Evolutionary conservation across 2,113 vertebrate species (phyloP).

Genomic region (Corydoras maculifer): DNA sequence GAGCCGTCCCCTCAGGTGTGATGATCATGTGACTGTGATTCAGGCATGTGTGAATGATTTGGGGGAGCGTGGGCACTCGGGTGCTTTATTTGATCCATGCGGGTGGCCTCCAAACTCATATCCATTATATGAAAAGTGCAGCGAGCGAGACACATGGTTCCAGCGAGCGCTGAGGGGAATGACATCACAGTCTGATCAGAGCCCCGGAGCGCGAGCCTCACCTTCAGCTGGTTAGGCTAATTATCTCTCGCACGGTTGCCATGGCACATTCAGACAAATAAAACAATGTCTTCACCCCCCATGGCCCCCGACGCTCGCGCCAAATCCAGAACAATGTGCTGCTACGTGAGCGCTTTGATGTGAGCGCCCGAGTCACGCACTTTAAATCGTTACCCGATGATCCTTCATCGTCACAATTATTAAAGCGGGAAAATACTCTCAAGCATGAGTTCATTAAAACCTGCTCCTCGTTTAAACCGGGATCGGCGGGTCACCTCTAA

Average conservation of each 20-base stretch:
- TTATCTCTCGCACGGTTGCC: slow-evolving; percentile 28
- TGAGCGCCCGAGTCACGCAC: slow-evolving; percentile 29
- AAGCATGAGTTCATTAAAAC: slow-evolving; percentile 44
- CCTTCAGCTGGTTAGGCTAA: slow-evolving; percentile 36
- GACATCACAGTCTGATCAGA: slow-evolving; percentile 32
- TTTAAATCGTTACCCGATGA: slow-evolving; percentile 27
- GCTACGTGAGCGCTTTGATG: slow-evolving; percentile 1
- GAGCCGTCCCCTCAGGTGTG: too few relatives aligned
- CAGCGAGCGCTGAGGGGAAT: slow-evolving; percentile 20
- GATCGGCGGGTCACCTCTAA: slow-evolving; percentile 29
- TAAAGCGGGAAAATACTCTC: slow-evolving; percentile 43
- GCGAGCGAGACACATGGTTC: neutral
- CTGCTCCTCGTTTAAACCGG: slow-evolving; percentile 48
- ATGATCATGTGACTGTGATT: too few relatives aligned
- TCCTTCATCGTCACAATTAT: neutral
- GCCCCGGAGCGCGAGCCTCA: slow-evolving; percentile 1
- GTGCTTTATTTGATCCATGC: too few relatives aligned
- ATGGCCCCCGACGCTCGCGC: slow-evolving; percentile 1
- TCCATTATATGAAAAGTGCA: slow-evolving; percentile 2
- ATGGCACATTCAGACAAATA: slow-evolving; percentile 35
- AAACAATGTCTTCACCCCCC: slow-evolving; percentile 6
- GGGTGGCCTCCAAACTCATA: neutral
- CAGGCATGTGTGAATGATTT: too few relatives aligned
- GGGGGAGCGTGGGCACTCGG: too few relatives aligned
- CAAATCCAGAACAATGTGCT: neutral